A percentile compares a stretch with the other conserved stretches of the same genome.
Conservation (phyloP, 2,797 vertebrate genomes). For the Cossypha polioptera region DNA sequence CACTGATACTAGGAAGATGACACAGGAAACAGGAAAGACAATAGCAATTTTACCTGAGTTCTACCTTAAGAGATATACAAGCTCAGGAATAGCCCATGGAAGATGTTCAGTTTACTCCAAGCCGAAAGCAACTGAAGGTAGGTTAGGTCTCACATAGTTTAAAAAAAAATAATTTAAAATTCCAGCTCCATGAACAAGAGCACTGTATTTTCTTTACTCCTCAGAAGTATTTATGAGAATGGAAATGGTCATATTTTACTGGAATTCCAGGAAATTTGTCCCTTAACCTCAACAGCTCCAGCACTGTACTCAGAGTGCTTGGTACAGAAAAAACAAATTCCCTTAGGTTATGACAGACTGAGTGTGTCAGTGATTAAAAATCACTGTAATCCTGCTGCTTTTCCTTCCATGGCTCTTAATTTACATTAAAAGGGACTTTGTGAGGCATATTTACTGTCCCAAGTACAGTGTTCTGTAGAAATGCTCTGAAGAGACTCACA, state of each 20-base stretch:
- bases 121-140: background rate
- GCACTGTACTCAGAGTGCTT: background rate
- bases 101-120: background rate
- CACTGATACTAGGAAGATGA: background rate
- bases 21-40: background rate
- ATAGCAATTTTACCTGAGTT: background rate
- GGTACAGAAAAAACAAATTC: background rate
- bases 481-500: background rate
- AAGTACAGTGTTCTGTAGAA: background rate
- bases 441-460: background rate
- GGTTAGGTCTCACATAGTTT: accelerated
- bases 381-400: background rate
- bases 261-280: background rate
- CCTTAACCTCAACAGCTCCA: background rate
- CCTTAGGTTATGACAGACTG: background rate
- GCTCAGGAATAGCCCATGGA: accelerated
- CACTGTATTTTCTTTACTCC: background rate
- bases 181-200: background rate
- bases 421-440: background rate
- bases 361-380: background rate
- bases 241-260: background rate
- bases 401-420: background rate
- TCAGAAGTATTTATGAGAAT: background rate
- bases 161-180: background rate
- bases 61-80: background rate